Evolutionary conservation across 2,888 invertebrate species (phyloP).

Genomic region (Philaethria dido): DNA sequence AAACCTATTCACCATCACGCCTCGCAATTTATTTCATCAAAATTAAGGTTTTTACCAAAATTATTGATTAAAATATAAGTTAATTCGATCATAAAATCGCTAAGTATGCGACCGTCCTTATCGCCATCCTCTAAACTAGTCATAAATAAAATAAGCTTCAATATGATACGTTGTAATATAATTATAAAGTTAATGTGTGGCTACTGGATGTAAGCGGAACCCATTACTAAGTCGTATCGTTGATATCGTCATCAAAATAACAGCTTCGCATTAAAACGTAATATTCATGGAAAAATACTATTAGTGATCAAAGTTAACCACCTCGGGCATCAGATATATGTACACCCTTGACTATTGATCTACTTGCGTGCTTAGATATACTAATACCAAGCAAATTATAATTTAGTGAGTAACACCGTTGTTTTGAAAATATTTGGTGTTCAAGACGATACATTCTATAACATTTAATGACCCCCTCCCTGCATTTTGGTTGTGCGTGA

Average conservation of each 20-base stretch:
- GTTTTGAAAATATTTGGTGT: slow-evolving; percentile 68
- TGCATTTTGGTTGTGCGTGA: slow-evolving; percentile 74
- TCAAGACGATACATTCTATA: slow-evolving; percentile 64
- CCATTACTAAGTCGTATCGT: slow-evolving; percentile 48
- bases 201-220: slow-evolving; percentile 53
- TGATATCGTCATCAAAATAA: slow-evolving; percentile 55
- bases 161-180: slow-evolving; percentile 64
- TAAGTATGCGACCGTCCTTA: slow-evolving; percentile 80
- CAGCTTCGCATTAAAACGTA: slow-evolving; percentile 42
- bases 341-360: slow-evolving; percentile 46
- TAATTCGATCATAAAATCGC: slow-evolving; percentile 73
- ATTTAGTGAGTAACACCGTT: slow-evolving; percentile 73
- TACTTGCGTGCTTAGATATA: slow-evolving; percentile 72
- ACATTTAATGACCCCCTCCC: slow-evolving; percentile 64
- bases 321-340: slow-evolving; percentile 58
- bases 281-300: slow-evolving; percentile 47
- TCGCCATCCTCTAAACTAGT: slow-evolving; percentile 84
- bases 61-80: slow-evolving; percentile 69
- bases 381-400: slow-evolving; percentile 68
- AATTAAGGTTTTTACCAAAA: slow-evolving; percentile 73
- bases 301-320: slow-evolving; percentile 56
- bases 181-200: slow-evolving; percentile 61
- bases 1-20: slow-evolving; percentile 64
- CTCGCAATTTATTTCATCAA: slow-evolving; percentile 75
- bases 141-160: slow-evolving; percentile 71